Conservation (phyloP, 2,888 invertebrate species). For the Lithosia quadra region DNA sequence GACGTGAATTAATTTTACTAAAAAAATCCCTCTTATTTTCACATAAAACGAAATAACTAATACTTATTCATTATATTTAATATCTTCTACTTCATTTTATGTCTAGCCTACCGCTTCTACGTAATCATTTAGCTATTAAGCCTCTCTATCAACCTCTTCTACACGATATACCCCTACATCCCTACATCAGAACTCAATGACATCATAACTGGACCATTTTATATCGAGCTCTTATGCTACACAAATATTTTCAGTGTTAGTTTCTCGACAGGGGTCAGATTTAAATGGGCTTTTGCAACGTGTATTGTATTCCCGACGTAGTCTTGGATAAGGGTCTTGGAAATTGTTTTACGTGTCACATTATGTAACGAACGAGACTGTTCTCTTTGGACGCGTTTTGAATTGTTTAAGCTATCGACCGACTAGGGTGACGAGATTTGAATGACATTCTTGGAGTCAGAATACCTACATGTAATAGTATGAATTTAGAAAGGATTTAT, state of each 20-base stretch:
- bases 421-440: conserved; percentile 42
- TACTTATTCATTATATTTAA: background rate
- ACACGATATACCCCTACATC: conserved; percentile 38
- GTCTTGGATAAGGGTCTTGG: conserved; percentile 69
- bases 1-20: background rate
- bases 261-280: conserved; percentile 30
- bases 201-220: conserved; percentile 40
- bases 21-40: background rate
- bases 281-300: conserved; percentile 46
- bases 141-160: conserved; percentile 46
- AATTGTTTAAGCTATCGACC: conserved; percentile 59
- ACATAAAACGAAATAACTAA: background rate
- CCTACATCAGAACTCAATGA: conserved; percentile 51
- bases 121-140: conserved; percentile 48
- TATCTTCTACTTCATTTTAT: conserved; percentile 4
- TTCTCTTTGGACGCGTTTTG: conserved; percentile 64
- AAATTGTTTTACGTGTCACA: conserved; percentile 79
- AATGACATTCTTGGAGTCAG: conserved; percentile 24
- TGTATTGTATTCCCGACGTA: conserved; percentile 70
- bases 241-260: conserved; percentile 15
- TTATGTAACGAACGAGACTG: conserved; percentile 70
- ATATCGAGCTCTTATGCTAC: conserved; percentile 26
- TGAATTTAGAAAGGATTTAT: too few species aligned
- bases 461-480: background rate
- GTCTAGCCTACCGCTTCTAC: conserved; percentile 16